Conservation (phyloP, 2,797 vertebrate genomes). For the Columba guinea region DNA sequence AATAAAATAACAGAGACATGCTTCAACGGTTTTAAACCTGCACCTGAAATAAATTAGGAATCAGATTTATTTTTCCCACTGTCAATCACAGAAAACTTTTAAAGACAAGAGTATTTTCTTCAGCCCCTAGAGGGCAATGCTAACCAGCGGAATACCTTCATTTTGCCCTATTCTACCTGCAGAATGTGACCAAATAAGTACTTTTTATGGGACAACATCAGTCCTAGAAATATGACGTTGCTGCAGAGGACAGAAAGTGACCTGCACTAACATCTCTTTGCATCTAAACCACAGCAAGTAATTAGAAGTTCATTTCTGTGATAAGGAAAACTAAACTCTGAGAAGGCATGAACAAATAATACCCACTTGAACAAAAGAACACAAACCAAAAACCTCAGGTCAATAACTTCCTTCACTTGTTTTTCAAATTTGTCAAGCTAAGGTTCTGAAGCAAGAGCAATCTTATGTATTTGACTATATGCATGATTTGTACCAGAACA, state of each 20-base stretch:
- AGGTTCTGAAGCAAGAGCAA: neutral
- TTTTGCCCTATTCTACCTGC: neutral
- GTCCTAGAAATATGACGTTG: neutral
- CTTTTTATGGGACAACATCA: neutral
- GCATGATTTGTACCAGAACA: neutral
- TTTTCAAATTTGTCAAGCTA: neutral
- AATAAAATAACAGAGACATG: neutral
- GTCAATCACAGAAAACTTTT: neutral
- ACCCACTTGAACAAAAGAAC: neutral
- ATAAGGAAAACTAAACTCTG: neutral
- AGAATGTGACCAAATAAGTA: neutral
- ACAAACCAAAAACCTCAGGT: neutral
- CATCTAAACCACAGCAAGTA: neutral
- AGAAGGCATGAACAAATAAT: neutral
- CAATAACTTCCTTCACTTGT: neutral
- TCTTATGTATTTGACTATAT: neutral
- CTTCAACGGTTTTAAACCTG: neutral
- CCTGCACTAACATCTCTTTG: neutral
- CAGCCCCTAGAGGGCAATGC: constrained; percentile 81
- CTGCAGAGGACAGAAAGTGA: neutral
- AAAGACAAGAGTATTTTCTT: neutral
- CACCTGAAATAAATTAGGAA: neutral
- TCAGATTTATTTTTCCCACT: neutral
- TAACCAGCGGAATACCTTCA: neutral
- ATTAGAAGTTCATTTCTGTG: neutral